Evolutionary conservation across 2,797 vertebrate genomes (phyloP).

Genomic region (Sebastes dallii): DNA sequence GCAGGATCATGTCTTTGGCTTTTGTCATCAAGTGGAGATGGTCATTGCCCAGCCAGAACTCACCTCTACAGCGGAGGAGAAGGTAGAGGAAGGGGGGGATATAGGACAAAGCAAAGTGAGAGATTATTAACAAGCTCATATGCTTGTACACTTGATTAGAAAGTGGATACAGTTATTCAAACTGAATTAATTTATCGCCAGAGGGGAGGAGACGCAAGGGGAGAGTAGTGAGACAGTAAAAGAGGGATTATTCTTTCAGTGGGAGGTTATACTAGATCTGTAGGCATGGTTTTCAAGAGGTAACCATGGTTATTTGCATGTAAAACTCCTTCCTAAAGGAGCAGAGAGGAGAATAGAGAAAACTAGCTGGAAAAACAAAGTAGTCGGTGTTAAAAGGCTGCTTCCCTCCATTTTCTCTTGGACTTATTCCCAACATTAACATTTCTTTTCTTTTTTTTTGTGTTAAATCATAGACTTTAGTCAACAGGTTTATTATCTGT

Average conservation of each 20-base stretch:
- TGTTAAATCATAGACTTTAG: not conserved
- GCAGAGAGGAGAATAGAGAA: not conserved
- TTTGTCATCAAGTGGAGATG: conserved; percentile 94
- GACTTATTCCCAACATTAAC: accelerated
- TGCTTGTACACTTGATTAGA: conserved; percentile 28
- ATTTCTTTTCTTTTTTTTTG: not conserved
- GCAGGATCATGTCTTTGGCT: conserved; percentile 91
- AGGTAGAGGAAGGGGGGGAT: not conserved
- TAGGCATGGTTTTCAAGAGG: conserved; percentile 25
- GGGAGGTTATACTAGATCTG: conserved; percentile 30
- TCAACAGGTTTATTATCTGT: not conserved
- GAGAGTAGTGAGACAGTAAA: conserved; percentile 28
- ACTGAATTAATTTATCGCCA: conserved; percentile 33
- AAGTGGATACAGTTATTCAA: conserved; percentile 15
- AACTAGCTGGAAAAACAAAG: not conserved
- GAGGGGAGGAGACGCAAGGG: conserved; percentile 8
- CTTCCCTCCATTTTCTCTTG: not conserved
- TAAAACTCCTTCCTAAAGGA: conserved; percentile 6
- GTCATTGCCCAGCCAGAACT: conserved; percentile 98
- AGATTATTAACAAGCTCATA: conserved; percentile 20
- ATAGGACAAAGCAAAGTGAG: not conserved
- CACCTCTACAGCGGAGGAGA: conserved; percentile 68
- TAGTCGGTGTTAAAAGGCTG: not conserved
- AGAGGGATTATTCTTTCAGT: conserved; percentile 43
- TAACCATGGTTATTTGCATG: conserved; percentile 26